Percentiles rank a stretch among this genome's conserved stretches.
These are phyloP conservation scores for western clawed frog (Xenopus tropicalis) DNA, from an alignment of 2,113 vertebrate species.

Conservation along the genomic window DNA sequence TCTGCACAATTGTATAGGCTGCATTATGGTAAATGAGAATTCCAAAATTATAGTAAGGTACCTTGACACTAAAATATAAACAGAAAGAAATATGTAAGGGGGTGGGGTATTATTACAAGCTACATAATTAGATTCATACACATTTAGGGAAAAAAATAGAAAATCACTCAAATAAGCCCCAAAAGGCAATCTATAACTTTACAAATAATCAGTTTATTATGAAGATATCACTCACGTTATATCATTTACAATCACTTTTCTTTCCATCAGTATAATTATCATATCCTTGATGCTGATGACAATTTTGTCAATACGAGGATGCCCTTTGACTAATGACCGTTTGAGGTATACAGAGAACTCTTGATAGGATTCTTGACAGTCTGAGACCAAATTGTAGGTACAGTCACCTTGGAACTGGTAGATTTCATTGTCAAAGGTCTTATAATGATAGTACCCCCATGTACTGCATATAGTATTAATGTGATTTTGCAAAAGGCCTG, in stretches of 20 bases:
- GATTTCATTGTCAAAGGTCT: constrained; percentile 87
- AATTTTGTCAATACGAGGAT: constrained; percentile 59
- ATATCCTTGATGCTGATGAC: constrained; percentile 68
- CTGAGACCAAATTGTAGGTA: constrained; percentile 85
- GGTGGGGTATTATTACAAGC: too few relatives aligned
- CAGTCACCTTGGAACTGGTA: constrained; percentile 83
- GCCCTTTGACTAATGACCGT: constrained; percentile 51
- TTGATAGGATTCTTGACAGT: constrained; percentile 73
- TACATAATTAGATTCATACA: too few relatives aligned
- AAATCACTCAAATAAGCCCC: too few relatives aligned
- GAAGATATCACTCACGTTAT: constrained; percentile 65
- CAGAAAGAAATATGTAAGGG: neutral
- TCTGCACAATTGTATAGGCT: neutral
- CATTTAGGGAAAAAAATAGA: too few relatives aligned
- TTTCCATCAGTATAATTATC: constrained; percentile 64
- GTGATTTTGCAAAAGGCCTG: constrained; percentile 72
- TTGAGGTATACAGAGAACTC: constrained; percentile 85
- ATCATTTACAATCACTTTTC: constrained; percentile 63
- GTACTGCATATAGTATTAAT: constrained; percentile 86
- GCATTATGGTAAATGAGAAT: constrained; percentile 63
- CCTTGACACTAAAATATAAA: constrained; percentile 60
- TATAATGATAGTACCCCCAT: constrained; percentile 90
- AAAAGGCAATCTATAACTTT: too few relatives aligned
- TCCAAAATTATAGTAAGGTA: constrained; percentile 74
- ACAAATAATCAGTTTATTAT: too few relatives aligned